phyloP scores from a whole-genome alignment of 2,888 invertebrate species.

The Cryptosula pallasiana region DNA sequence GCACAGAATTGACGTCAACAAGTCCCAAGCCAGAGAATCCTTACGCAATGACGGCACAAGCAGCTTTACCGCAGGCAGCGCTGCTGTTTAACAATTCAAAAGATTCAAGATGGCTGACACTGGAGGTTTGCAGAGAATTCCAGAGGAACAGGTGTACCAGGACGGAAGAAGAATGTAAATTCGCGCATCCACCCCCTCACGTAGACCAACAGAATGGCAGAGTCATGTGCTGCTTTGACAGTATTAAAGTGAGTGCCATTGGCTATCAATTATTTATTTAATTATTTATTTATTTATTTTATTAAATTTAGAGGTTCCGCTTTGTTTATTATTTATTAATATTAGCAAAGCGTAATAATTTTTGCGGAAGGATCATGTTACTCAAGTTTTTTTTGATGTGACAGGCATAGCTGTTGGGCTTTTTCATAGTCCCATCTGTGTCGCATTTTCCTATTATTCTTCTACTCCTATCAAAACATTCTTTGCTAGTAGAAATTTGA shows the following conservation, averaged over 20 bases:
- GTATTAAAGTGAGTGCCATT: conserved; percentile 87
- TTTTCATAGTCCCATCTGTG: too few relatives aligned
- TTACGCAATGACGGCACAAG: conserved; percentile 14
- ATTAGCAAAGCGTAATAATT: too few relatives aligned
- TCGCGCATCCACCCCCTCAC: conserved; percentile 98
- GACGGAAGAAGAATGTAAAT: conserved; percentile 96
- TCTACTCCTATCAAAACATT: too few relatives aligned
- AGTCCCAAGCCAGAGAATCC: conserved; percentile 16
- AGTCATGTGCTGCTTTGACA: conserved; percentile 99
- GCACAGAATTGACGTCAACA: not conserved
- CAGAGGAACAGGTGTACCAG: conserved; percentile 99
- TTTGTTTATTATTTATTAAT: too few relatives aligned
- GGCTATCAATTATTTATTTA: too few relatives aligned
- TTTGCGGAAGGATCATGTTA: too few relatives aligned
- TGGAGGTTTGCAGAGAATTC: conserved; percentile 95
- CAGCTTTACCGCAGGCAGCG: conserved; percentile 19
- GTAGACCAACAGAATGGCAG: conserved; percentile 99
- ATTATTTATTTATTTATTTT: too few relatives aligned
- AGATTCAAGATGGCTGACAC: conserved; percentile 98
- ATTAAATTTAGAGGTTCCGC: too few relatives aligned
- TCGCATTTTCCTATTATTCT: too few relatives aligned
- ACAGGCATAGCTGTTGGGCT: too few relatives aligned
- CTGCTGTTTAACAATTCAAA: conserved; percentile 56
- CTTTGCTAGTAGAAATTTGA: too few relatives aligned
- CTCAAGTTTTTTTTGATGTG: too few relatives aligned